phyloP scores from a whole-genome alignment of 1,140 invertebrate species.

The Nephila pilipes region DNA sequence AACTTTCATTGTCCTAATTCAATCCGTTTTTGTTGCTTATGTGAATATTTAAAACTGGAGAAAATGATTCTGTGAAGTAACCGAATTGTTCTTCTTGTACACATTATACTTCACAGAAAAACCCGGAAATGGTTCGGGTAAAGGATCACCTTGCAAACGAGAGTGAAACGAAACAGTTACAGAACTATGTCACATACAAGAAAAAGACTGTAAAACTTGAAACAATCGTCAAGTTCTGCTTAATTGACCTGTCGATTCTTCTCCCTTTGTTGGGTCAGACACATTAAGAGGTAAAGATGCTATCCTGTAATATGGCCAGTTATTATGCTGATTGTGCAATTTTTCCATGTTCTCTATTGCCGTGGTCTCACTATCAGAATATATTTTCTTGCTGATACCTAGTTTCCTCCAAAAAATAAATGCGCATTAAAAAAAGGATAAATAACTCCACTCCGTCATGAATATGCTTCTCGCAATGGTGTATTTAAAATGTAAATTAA shows the following conservation, averaged over 20 bases:
- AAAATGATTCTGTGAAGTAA: too few species aligned
- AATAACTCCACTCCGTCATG: too few species aligned
- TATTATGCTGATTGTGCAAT: not conserved
- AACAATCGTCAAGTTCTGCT: constrained; percentile 16
- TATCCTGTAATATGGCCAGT: not conserved
- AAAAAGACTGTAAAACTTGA: not conserved
- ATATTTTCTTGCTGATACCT: not conserved
- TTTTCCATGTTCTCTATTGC: not conserved
- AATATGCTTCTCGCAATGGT: not conserved
- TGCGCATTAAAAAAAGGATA: not conserved
- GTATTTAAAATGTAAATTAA: too few species aligned
- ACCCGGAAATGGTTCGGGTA: not conserved
- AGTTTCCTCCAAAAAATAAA: not conserved
- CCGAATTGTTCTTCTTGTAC: too few species aligned
- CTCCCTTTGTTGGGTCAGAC: constrained; percentile 20
- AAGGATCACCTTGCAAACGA: not conserved
- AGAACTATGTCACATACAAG: constrained; percentile 10
- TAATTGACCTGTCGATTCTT: constrained; percentile 30
- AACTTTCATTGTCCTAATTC: too few species aligned
- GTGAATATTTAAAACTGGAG: too few species aligned
- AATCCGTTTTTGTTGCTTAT: too few species aligned
- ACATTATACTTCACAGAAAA: not conserved
- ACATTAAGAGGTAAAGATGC: not conserved
- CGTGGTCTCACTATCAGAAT: not conserved
- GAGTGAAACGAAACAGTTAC: constrained; percentile 6